These are phyloP conservation scores for Globicephala melas DNA, from an alignment of 2,113 vertebrate genomes.

Conservation along the genomic window DNA sequence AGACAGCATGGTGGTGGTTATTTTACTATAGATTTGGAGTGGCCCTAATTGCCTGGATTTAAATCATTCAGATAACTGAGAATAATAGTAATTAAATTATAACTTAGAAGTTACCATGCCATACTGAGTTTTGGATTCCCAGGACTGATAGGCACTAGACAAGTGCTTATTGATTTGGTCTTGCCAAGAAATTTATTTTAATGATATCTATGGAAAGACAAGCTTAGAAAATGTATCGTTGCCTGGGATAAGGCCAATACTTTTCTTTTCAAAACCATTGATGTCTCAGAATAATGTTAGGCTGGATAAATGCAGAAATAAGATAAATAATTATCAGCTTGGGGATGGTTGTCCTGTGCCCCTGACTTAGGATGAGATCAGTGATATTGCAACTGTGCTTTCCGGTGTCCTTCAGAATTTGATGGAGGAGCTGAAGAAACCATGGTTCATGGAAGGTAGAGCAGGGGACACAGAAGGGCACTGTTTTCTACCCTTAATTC, in stretches of 20 bases:
- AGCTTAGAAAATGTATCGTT: neutral
- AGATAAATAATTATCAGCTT: neutral
- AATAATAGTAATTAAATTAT: neutral
- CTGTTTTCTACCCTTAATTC: neutral
- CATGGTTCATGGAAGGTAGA: neutral
- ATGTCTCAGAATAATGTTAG: neutral
- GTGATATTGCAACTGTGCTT: neutral
- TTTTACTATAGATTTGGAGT: neutral
- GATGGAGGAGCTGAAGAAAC: neutral
- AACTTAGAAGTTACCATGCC: neutral
- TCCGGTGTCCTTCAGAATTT: neutral
- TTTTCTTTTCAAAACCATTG: neutral
- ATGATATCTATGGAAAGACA: neutral
- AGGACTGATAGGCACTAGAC: neutral
- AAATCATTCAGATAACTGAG: neutral
- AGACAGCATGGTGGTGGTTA: neutral
- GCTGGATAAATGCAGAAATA: neutral
- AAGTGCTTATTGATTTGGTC: neutral
- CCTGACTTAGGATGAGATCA: neutral
- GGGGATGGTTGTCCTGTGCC: neutral
- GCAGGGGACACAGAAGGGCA: neutral
- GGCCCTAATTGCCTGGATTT: neutral
- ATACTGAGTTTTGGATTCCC: neutral
- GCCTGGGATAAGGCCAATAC: neutral
- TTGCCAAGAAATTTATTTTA: neutral